Base-by-base conservation (phyloP, 2,888 invertebrate species). In the Leptopilina myrica region DNA sequence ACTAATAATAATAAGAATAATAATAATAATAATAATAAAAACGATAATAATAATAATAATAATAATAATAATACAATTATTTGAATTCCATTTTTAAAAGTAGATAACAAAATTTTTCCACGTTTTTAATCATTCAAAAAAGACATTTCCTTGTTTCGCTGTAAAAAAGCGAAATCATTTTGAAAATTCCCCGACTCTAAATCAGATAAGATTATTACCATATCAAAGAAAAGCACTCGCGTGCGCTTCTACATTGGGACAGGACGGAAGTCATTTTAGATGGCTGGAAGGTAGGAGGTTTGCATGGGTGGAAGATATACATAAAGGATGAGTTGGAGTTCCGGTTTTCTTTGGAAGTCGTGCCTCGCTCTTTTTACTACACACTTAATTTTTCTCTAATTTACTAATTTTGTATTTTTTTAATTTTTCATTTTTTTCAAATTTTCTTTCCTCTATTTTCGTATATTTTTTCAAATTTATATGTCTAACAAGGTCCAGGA, bases 161-260 rank as follows among this genome's bases (percentile, higher is more conserved):
- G 20, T 20, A 59, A 62, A 62, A 26, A 20, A 9, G 62, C 62
- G 8, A 62, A n/a, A 62, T n/a, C 14, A 20, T 20, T 9, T 5
- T 62, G 9, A 20, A 62, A 62, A 62, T 62, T 62, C 62, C 4
- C 20, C 15, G 62, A 62, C 62, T 62, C 20, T n/a, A 20, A 62
- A 62, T 62, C 62, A 62, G 62, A 62, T 62, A 62, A 62, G 62
- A 62, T 62, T 62, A 62, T 62, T 62, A 62, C 9, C 62, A 62
- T 62, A 62, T 62, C 62, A 62, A 62, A 8, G 62, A 62, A 15
- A 62, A 62, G 62, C 62, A 62, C 62, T 15, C 62, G n/a, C 62
- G 15, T 62, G 62, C 15, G 15, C 49, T 49, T 49, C 49, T 62
- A 20, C 7, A 62, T 15, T 15, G 20, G 15, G 3, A 62, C 62